A percentile compares a stretch with the other conserved stretches of the same genome.
Evolutionary conservation across 2,888 invertebrate species (phyloP).

Genomic region (Aporophyla nigra): DNA sequence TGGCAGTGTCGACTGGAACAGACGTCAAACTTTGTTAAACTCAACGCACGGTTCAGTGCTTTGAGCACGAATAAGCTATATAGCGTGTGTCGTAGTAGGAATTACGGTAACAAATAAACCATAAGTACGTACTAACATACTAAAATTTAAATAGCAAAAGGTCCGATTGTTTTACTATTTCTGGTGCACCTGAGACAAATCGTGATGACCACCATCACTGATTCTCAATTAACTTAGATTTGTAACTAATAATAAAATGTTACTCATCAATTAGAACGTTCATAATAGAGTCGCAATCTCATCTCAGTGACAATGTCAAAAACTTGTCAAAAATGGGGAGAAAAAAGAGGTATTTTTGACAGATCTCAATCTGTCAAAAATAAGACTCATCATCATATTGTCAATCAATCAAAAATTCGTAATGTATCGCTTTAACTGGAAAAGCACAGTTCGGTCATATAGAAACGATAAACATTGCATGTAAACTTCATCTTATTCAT

Average conservation of each 20-base stretch:
- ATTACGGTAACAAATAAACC: background rate
- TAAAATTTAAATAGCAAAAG: background rate
- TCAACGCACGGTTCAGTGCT: slow-evolving; percentile 63
- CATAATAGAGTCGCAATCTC: too few relatives aligned
- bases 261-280: background rate
- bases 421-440: background rate
- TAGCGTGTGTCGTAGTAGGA: background rate
- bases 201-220: background rate
- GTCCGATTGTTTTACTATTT: background rate
- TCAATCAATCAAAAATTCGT: too few relatives aligned
- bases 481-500: slow-evolving; percentile 32
- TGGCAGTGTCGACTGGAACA: slow-evolving; percentile 68
- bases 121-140: background rate
- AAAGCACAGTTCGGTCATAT: too few relatives aligned
- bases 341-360: too few relatives aligned
- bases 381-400: too few relatives aligned
- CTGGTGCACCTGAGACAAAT: background rate
- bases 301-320: too few relatives aligned
- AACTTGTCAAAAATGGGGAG: too few relatives aligned
- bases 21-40: slow-evolving; percentile 76
- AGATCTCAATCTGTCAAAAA: too few relatives aligned
- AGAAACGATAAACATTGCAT: background rate
- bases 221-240: background rate
- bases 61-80: slow-evolving; percentile 32
- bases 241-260: background rate